Evolutionary conservation across 2,797 vertebrate species (phyloP).

Genomic region (Bradypodion pumilum): DNA sequence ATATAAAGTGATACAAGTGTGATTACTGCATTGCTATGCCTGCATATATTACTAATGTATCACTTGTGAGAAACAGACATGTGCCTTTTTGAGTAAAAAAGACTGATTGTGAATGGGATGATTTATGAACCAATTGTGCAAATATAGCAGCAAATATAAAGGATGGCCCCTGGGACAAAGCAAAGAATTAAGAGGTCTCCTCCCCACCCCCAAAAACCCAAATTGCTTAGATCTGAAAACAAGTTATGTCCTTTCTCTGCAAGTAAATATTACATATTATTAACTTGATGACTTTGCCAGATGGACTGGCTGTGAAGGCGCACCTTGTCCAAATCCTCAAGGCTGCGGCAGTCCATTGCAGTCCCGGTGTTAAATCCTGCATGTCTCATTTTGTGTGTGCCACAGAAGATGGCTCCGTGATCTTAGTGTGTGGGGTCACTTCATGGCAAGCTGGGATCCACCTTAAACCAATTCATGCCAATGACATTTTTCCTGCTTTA

Average conservation of each 20-base stretch:
- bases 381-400: no score
- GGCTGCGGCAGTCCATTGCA: no score
- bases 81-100: not conserved
- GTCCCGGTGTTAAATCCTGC: no score
- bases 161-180: not conserved
- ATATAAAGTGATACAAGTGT: no score
- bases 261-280: not conserved
- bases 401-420: no score
- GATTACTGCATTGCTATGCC: not conserved
- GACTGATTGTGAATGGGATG: not conserved
- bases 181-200: not conserved
- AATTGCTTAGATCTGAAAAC: not conserved
- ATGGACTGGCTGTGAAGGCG: no score
- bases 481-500: no score
- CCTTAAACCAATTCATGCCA: no score
- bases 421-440: no score
- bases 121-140: constrained; percentile 4
- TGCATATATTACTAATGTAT: not conserved
- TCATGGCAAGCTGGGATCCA: no score
- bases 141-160: not conserved
- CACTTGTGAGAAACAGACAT: not conserved
- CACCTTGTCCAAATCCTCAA: no score
- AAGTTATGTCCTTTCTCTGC: not conserved
- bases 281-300: not conserved
- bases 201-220: constrained; percentile 3